Conservation (phyloP, 2,113 vertebrate genomes). For the Ictalurus punctatus region DNA sequence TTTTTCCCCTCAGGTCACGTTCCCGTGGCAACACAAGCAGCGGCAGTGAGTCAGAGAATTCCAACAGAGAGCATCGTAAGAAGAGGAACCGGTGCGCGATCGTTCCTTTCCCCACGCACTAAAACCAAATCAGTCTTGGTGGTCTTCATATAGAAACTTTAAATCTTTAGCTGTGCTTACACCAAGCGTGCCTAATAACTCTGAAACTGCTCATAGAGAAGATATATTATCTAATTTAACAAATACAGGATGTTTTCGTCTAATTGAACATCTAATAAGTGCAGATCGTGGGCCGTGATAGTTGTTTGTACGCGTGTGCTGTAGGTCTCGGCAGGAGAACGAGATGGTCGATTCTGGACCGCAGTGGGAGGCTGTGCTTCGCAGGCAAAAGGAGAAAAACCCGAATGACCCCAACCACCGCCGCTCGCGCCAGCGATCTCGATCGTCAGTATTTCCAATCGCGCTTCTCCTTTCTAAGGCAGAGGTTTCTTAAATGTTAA, state of each 20-base stretch:
- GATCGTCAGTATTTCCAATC: constrained; percentile 73
- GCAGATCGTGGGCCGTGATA: not conserved
- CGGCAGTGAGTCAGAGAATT: constrained; percentile 87
- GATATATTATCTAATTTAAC: not conserved
- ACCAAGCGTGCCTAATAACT: not conserved
- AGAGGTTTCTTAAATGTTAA: not conserved
- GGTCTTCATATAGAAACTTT: not conserved
- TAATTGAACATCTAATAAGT: not conserved
- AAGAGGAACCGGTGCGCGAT: constrained; percentile 80
- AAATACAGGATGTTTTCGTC: not conserved
- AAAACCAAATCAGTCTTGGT: not conserved
- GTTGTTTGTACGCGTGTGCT: not conserved
- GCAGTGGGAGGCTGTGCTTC: constrained; percentile 85
- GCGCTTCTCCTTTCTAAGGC: not conserved
- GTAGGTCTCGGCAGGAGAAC: constrained; percentile 82
- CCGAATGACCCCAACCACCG: constrained; percentile 77
- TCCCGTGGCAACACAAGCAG: constrained; percentile 90
- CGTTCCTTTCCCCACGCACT: not conserved
- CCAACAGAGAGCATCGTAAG: constrained; percentile 82
- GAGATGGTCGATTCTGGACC: constrained; percentile 84
- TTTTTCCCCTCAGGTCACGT: constrained; percentile 72
- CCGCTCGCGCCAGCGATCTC: constrained; percentile 83
- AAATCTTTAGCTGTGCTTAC: not conserved
- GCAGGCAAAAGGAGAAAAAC: constrained; percentile 81
- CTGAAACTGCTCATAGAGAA: not conserved